Conservation (phyloP, 2,113 vertebrate species). For the Hydropotes inermis region DNA sequence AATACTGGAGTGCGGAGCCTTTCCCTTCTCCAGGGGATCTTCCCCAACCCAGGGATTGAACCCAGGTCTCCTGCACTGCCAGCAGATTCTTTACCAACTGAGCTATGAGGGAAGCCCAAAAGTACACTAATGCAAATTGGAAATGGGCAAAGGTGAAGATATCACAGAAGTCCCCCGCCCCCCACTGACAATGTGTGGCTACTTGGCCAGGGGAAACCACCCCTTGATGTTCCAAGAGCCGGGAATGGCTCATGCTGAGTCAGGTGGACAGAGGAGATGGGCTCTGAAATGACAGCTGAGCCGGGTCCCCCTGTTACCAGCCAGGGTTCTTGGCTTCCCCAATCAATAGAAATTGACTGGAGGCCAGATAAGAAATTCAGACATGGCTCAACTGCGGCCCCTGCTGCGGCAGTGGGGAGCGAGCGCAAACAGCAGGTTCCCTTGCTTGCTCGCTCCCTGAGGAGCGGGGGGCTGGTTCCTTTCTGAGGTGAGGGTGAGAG, state of each 20-base stretch:
- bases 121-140: not conserved
- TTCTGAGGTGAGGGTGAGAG: not conserved
- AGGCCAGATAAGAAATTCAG: not conserved
- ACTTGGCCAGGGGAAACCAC: rapidly evolving
- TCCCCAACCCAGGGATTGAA: not conserved
- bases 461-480: not conserved
- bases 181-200: not conserved
- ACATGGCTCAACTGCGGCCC: not conserved
- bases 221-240: not conserved
- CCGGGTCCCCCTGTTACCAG: not conserved
- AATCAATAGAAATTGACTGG: not conserved
- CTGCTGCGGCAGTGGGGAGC: not conserved
- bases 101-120: not conserved
- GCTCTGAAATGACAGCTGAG: not conserved
- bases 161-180: not conserved
- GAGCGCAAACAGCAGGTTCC: not conserved
- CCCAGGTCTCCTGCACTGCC: not conserved
- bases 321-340: not conserved
- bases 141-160: not conserved
- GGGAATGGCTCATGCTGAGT: not conserved
- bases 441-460: not conserved
- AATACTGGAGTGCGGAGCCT: not conserved
- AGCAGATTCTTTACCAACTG: not conserved
- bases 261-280: rapidly evolving
- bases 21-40: not conserved